Percentiles rank a stretch among this genome's conserved stretches.
These are phyloP conservation scores for Dasyurus viverrinus DNA, from an alignment of 2,113 vertebrate species.

Conservation along the genomic window DNA sequence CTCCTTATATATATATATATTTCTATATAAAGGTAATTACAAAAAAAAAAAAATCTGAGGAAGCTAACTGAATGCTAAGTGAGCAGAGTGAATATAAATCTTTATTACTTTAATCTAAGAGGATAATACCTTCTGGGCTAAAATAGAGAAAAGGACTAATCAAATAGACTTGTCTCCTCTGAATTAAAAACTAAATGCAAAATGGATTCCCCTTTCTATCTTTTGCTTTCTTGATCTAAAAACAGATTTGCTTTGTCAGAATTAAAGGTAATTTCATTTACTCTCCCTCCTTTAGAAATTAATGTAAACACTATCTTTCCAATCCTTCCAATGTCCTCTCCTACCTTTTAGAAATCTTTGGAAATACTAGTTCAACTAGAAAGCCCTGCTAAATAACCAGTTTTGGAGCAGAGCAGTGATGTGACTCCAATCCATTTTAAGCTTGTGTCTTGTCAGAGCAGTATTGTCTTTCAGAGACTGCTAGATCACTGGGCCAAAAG, in stretches of 20 bases:
- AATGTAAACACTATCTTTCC: constrained; percentile 5
- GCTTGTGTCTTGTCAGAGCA: constrained; percentile 58
- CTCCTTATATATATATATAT: neutral
- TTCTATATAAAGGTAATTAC: neutral
- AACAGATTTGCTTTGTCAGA: constrained; percentile 17
- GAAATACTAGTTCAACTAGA: constrained; percentile 47
- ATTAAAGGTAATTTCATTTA: constrained; percentile 28
- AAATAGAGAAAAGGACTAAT: constrained; percentile 40
- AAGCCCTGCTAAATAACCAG: constrained; percentile 47
- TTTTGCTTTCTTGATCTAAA: constrained; percentile 47
- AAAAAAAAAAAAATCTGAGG: neutral
- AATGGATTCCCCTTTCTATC: constrained; percentile 18
- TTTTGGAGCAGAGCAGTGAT: neutral
- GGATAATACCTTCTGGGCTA: constrained; percentile 1
- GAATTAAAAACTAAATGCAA: constrained; percentile 52
- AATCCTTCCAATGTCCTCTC: neutral
- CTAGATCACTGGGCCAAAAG: constrained; percentile 41
- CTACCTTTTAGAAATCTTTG: neutral
- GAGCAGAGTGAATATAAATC: constrained; percentile 44
- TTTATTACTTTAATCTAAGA: constrained; percentile 14
- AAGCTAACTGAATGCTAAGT: constrained; percentile 29
- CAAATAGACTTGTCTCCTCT: constrained; percentile 44
- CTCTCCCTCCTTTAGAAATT: constrained; percentile 9
- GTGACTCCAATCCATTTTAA: constrained; percentile 57
- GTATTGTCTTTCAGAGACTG: constrained; percentile 55